Evolutionary conservation across 1,140 invertebrate genomes (phyloP).

Genomic region (Drosophila littoralis): DNA sequence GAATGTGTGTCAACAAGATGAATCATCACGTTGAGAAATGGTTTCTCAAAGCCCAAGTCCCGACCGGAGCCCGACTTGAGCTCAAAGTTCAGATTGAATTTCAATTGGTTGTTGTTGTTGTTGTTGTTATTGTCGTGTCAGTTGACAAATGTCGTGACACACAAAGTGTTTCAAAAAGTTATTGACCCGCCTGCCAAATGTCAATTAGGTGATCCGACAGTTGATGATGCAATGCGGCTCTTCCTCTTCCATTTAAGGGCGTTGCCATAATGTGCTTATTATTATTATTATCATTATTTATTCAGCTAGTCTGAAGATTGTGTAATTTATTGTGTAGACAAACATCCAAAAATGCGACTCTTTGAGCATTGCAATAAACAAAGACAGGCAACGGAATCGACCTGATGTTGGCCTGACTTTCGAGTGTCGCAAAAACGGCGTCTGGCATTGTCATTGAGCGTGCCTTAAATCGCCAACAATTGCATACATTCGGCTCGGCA

Average conservation of each 20-base stretch:
- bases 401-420: constrained; percentile 27
- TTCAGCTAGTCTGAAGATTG: constrained; percentile 14
- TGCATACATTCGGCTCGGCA: constrained; percentile 8
- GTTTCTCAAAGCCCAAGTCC: neutral
- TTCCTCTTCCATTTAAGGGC: constrained; percentile 6
- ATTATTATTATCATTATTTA: constrained; percentile 13
- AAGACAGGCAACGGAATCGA: constrained; percentile 16
- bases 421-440: constrained; percentile 36
- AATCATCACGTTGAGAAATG: neutral
- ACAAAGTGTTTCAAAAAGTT: constrained; percentile 41
- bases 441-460: constrained; percentile 40
- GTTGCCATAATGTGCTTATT: constrained; percentile 53
- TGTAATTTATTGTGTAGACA: constrained; percentile 11
- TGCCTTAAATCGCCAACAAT: constrained; percentile 20
- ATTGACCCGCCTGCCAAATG: constrained; percentile 60
- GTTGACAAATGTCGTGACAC: constrained; percentile 59
- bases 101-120: constrained; percentile 26
- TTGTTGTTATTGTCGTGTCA: constrained; percentile 15
- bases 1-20: neutral
- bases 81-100: constrained; percentile 39
- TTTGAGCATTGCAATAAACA: constrained; percentile 33
- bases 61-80: constrained; percentile 1
- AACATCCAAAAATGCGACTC: neutral
- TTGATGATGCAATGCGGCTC: constrained; percentile 48
- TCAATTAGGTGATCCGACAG: constrained; percentile 55